Evolutionary conservation across 2,888 invertebrate species (phyloP), one percentile per base, ranked within the genome.

Genomic region (Dexiosoma caninum): DNA sequence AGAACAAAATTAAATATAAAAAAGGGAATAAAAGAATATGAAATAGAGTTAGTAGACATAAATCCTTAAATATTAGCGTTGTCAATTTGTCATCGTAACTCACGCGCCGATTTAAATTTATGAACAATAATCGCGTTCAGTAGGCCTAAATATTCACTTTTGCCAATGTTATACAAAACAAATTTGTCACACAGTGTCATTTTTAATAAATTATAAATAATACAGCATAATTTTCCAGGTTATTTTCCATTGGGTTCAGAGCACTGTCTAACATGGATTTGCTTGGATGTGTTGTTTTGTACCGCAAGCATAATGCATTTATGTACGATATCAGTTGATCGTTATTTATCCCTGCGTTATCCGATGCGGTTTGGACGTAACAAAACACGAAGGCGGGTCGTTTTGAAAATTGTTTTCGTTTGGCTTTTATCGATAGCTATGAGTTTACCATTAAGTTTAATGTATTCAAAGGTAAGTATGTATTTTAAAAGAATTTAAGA

Each of bases 231-330:
- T 16, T 6, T 92, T 91, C 44, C 93, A 96, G 96, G 96, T 57
- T 94, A 95, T 88, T 96, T 96, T 86, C 96, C 96, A 0, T 90
- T 96, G 66, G 94, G 95, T 7, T 94, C 96, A 4, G 94, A 95
- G 62, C 96, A 95, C 90, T 98, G 98, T 89, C 93, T 98, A 84
- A 95, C 95, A 66, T 98, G 98, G 98, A 96, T 98, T 84, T 97
- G 97, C 85, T 92, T 98, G 87, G 98, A 98, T 91, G 98, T 98
- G 2, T 92, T 98, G 1, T 97, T 98, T 88, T 98, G 98, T 90
- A 98, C 98, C 0, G 97, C 98, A 1, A 97, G 97, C 83, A 98
- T 98, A 86, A 96, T 98, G 94, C 98, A 99, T 90, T 92, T 98
- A 49, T 98, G 98, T 88, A 98, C 98, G 46, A 98, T 98, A 88